Conservation (phyloP, 2,797 vertebrate species). For the Petrocephalus schoutedeni region DNA sequence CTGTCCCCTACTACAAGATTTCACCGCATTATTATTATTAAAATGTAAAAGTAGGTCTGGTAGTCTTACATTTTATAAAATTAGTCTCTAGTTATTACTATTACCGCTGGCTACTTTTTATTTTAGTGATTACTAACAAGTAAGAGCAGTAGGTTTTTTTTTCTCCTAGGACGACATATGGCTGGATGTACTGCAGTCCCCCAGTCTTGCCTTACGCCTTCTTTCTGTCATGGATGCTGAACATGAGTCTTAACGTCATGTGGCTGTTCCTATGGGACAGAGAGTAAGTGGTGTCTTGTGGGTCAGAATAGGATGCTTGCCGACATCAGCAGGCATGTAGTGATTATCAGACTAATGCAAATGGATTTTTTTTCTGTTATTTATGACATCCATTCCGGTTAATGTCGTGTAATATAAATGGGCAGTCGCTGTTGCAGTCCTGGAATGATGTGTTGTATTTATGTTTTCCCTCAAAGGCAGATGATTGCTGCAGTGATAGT, state of each 20-base stretch:
- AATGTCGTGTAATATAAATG: neutral
- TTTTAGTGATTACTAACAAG: neutral
- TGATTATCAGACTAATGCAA: neutral
- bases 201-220: conserved; percentile 57
- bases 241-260: conserved; percentile 57
- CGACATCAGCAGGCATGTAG: neutral
- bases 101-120: neutral
- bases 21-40: neutral
- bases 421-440: conserved; percentile 25
- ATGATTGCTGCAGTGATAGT: conserved; percentile 60
- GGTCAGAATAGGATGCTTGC: neutral
- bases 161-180: conserved; percentile 12
- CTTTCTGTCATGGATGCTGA: conserved; percentile 61
- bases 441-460: neutral
- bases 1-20: neutral
- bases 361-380: neutral
- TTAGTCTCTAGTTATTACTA: neutral
- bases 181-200: conserved; percentile 38
- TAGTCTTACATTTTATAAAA: neutral
- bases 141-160: neutral
- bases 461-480: conserved; percentile 46
- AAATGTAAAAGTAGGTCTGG: neutral
- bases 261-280: conserved; percentile 69
- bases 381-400: neutral
- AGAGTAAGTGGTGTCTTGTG: conserved; percentile 50